Evolutionary conservation across 2,888 invertebrate genomes (phyloP).

Genomic region (Melanotus villosus): DNA sequence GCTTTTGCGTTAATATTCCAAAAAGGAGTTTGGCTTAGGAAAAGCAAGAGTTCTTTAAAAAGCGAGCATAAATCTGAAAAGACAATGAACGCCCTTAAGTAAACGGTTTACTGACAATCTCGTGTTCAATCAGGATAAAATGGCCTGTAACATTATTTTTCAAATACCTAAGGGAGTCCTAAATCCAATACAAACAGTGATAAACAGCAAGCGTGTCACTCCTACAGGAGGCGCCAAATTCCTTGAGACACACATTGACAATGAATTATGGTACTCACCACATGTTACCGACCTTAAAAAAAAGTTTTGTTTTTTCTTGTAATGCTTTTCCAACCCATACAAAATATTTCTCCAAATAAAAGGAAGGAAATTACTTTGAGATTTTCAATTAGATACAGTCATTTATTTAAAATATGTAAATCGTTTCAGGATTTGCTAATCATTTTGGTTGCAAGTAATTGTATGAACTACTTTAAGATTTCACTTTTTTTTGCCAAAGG

Average conservation of each 20-base stretch:
- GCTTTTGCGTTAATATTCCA: too few species aligned
- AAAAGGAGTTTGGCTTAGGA: too few species aligned
- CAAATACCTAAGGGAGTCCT: conserved; percentile 6
- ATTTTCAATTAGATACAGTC: too few species aligned
- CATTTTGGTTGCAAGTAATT: too few species aligned
- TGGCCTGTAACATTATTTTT: not conserved
- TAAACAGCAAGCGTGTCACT: conserved; percentile 4
- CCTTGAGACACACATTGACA: not conserved
- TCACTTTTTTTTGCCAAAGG: too few species aligned
- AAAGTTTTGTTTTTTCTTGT: too few species aligned
- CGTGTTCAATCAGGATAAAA: not conserved
- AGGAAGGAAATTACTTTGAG: too few species aligned
- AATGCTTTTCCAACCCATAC: too few species aligned
- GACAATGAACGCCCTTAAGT: not conserved
- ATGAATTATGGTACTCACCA: not conserved
- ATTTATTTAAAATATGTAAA: too few species aligned
- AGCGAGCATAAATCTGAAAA: not conserved
- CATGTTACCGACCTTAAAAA: not conserved
- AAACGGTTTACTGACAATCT: not conserved
- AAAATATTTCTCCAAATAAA: too few species aligned
- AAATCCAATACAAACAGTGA: conserved; percentile 9
- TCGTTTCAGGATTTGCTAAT: too few species aligned
- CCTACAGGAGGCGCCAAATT: not conserved
- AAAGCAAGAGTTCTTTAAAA: not conserved
- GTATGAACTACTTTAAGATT: too few species aligned